Evolutionary conservation across 1,140 invertebrate genomes (phyloP).

Genomic region (Drosophila sturtevanti): DNA sequence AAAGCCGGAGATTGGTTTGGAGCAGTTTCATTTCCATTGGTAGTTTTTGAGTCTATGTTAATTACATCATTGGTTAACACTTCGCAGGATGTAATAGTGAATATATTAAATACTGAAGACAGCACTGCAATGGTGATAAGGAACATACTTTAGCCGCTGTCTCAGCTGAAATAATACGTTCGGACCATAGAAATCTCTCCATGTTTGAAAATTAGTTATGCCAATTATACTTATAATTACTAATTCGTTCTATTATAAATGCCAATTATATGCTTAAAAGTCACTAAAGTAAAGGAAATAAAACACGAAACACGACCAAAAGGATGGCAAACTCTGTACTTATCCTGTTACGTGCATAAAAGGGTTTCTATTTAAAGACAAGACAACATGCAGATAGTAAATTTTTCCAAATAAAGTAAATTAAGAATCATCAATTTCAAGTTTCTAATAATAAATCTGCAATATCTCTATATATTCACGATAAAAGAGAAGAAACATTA

Average conservation of each 20-base stretch:
- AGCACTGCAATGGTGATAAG: background rate
- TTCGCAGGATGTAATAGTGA: background rate
- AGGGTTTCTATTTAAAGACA: too few species aligned
- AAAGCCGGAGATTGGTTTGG: slow-evolving; percentile 27
- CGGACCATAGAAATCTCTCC: background rate
- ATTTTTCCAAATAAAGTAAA: too few species aligned
- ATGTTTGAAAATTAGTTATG: background rate
- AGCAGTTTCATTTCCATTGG: background rate
- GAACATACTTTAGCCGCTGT: background rate
- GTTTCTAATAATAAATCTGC: too few species aligned
- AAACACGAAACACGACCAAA: too few species aligned
- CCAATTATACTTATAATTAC: background rate
- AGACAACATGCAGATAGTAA: too few species aligned
- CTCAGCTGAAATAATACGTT: background rate
- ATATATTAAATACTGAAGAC: background rate
- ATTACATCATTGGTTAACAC: background rate
- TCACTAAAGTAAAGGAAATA: too few species aligned
- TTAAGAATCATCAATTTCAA: too few species aligned
- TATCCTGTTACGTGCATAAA: too few species aligned
- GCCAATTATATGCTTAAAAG: too few species aligned
- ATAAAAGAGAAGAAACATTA: background rate
- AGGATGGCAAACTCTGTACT: too few species aligned
- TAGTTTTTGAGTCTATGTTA: background rate
- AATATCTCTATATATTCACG: too few species aligned
- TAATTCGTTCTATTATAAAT: background rate